phyloP scores from a whole-genome alignment of 2,888 invertebrate species.

The Rhagonycha lutea region DNA sequence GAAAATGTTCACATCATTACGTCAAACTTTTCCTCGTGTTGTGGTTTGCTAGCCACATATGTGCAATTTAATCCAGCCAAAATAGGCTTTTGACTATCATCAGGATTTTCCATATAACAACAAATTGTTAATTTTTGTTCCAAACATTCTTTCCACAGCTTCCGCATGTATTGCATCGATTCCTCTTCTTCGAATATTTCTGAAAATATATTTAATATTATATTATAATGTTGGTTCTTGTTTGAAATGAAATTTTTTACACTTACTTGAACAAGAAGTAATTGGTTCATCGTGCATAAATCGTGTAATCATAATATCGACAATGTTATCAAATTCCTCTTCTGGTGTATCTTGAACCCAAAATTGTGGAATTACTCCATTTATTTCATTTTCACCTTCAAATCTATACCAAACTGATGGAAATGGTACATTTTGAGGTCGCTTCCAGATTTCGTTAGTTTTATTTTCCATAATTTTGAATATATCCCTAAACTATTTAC shows the following conservation, averaged over 20 bases:
- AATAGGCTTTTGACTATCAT: slow-evolving; percentile 42
- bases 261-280: slow-evolving; percentile 54
- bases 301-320: slow-evolving; percentile 53
- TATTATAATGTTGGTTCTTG: slow-evolving; percentile 7
- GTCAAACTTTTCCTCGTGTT: too few species aligned
- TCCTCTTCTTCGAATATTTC: slow-evolving; percentile 17
- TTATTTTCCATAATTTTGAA: too few species aligned
- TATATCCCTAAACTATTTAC: background rate
- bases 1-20: too few species aligned
- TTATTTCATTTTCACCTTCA: slow-evolving; percentile 41
- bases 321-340: slow-evolving; percentile 52
- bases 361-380: slow-evolving; percentile 51
- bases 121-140: slow-evolving; percentile 44
- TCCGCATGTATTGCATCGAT: slow-evolving; percentile 37
- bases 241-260: too few species aligned
- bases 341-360: slow-evolving; percentile 59
- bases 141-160: slow-evolving; percentile 34
- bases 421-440: slow-evolving; percentile 51
- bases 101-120: slow-evolving; percentile 44
- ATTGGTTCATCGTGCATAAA: slow-evolving; percentile 60
- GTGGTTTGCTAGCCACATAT: slow-evolving; percentile 14
- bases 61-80: slow-evolving; percentile 48
- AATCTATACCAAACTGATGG: slow-evolving; percentile 57
- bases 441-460: slow-evolving; percentile 41
- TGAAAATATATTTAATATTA: slow-evolving; percentile 33